Conservation (phyloP, 2,113 vertebrate genomes). For the Chaenocephalus aceratus region DNA sequence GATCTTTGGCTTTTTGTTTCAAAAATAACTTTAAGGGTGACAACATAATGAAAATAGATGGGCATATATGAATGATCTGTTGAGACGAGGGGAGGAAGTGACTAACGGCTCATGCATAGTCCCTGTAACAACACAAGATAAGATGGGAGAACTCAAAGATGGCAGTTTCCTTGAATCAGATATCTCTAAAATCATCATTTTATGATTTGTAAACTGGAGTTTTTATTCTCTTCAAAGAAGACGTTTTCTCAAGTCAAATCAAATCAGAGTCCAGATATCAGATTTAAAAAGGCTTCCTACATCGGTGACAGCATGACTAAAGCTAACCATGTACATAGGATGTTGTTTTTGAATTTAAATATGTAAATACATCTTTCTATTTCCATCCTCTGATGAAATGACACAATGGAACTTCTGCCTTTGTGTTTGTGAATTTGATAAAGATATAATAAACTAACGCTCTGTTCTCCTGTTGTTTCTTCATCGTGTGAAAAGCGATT, state of each 20-base stretch:
- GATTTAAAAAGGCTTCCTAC: not conserved
- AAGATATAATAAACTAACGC: slow-evolving; percentile 35
- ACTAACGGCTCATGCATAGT: not conserved
- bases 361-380: slow-evolving; percentile 33
- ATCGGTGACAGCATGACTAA: slow-evolving; percentile 1
- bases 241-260: not conserved
- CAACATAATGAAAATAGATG: not conserved
- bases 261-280: not conserved
- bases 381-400: slow-evolving; percentile 13
- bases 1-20: not conserved
- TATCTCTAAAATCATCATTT: not conserved
- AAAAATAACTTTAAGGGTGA: not conserved
- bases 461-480: not conserved
- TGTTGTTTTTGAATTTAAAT: slow-evolving; percentile 57
- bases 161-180: not conserved
- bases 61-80: not conserved
- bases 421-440: slow-evolving; percentile 64
- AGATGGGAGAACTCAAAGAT: not conserved
- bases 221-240: not conserved
- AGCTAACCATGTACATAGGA: slow-evolving; percentile 39
- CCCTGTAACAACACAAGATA: not conserved
- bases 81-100: not conserved
- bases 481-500: not conserved
- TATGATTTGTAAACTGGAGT: not conserved
- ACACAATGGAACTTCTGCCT: slow-evolving; percentile 35